Percentiles rank a stretch among this genome's conserved stretches.
Conservation (phyloP, 2,113 vertebrate genomes). For the Sisor rabdophorus region DNA sequence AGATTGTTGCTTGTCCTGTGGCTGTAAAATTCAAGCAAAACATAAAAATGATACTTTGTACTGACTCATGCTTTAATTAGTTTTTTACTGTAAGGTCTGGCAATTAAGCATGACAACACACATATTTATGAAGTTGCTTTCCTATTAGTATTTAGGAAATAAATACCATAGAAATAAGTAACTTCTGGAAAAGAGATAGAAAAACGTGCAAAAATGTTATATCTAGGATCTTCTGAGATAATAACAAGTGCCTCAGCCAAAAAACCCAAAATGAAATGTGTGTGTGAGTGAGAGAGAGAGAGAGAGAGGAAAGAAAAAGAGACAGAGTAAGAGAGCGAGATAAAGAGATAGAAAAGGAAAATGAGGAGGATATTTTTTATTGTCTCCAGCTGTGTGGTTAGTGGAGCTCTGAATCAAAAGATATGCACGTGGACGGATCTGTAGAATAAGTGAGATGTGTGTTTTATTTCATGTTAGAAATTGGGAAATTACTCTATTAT, state of each 20-base stretch:
- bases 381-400: slow-evolving; percentile 43
- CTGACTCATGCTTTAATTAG: not conserved
- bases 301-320: not conserved
- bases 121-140: no score
- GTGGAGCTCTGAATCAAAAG: not conserved
- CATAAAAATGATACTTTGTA: not conserved
- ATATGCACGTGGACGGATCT: not conserved
- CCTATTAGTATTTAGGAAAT: no score
- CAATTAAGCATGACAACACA: no score
- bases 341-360: slow-evolving; percentile 3
- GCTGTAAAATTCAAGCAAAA: not conserved
- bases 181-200: no score
- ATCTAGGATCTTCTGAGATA: no score
- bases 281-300: not conserved
- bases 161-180: no score
- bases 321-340: slow-evolving; percentile 7
- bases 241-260: not conserved
- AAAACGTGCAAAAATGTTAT: no score
- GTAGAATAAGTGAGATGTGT: slow-evolving; percentile 4
- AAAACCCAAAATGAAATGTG: not conserved
- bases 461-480: slow-evolving; percentile 9
- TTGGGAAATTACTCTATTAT: not conserved
- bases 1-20: not conserved
- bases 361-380: slow-evolving; percentile 21
- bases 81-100: not conserved